Percentiles rank a stretch among this genome's conserved stretches.
Evolutionary conservation across 1,140 invertebrate species (phyloP).

Genomic region (Druon quercuslanigerum): DNA sequence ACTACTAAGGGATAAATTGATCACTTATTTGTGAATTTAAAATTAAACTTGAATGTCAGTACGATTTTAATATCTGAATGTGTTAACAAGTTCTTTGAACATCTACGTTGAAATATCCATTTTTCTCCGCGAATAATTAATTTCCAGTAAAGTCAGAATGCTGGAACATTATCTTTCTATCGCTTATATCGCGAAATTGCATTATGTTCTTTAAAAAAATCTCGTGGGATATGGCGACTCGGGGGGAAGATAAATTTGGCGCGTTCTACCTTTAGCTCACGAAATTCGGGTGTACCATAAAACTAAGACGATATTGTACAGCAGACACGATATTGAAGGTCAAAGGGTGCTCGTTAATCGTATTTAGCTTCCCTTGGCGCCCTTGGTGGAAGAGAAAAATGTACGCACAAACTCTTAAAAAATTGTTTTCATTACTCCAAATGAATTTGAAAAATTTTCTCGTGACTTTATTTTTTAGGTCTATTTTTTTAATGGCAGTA

Average conservation of each 20-base stretch:
- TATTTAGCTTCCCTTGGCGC: constrained; percentile 39
- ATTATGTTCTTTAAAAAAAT: constrained; percentile 6
- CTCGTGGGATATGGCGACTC: constrained; percentile 25
- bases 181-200: not conserved
- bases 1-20: too few species aligned
- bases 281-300: constrained; percentile 9
- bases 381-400: constrained; percentile 12
- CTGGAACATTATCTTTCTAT: too few species aligned
- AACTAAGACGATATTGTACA: constrained; percentile 21
- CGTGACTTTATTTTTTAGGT: too few species aligned
- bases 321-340: constrained; percentile 39
- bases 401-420: not conserved
- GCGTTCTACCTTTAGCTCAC: constrained; percentile 11
- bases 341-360: constrained; percentile 48
- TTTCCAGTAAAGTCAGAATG: not conserved
- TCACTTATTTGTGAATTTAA: too few species aligned
- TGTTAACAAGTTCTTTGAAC: too few species aligned
- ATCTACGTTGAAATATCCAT: too few species aligned
- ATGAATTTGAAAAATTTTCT: not conserved
- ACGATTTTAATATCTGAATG: too few species aligned
- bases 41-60: too few species aligned
- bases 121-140: not conserved
- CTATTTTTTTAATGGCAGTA: too few species aligned
- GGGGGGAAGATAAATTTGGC: constrained; percentile 20
- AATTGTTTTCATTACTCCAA: not conserved